A percentile compares a stretch with the other conserved stretches of the same genome.
phyloP scores from a whole-genome alignment of 2,797 vertebrate species.

The Helicolenus hilgendorfi region DNA sequence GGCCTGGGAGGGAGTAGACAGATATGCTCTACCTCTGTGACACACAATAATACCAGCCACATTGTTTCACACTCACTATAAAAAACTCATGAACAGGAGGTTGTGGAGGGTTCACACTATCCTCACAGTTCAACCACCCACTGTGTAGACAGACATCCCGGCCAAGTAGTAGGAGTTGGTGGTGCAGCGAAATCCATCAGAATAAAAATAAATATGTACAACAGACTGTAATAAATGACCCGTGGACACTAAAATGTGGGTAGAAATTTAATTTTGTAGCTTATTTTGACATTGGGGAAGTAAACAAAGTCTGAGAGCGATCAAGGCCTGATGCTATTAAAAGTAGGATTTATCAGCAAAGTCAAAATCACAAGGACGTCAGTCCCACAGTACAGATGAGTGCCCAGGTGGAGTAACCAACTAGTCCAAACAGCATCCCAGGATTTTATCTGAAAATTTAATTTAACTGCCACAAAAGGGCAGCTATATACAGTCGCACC shows the following conservation, averaged over 20 bases:
- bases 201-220: neutral
- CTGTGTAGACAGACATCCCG: neutral
- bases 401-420: neutral
- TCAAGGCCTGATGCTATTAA: neutral
- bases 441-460: neutral
- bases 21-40: neutral
- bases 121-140: constrained; percentile 22
- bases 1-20: neutral
- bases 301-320: neutral
- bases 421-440: neutral
- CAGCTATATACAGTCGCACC: neutral
- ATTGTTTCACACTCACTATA: neutral
- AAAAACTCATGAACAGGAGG: constrained; percentile 8
- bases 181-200: constrained; percentile 11
- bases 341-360: neutral
- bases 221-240: neutral
- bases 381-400: neutral
- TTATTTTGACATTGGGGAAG: neutral
- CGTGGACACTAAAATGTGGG: neutral
- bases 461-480: neutral
- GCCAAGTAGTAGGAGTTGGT: constrained; percentile 20
- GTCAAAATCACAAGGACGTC: neutral
- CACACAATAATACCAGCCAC: neutral
- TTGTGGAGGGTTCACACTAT: neutral
- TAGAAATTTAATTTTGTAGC: neutral